These are phyloP conservation scores for Poeciliopsis prolifica DNA, from an alignment of 2,113 vertebrate species.

Conservation along the genomic window DNA sequence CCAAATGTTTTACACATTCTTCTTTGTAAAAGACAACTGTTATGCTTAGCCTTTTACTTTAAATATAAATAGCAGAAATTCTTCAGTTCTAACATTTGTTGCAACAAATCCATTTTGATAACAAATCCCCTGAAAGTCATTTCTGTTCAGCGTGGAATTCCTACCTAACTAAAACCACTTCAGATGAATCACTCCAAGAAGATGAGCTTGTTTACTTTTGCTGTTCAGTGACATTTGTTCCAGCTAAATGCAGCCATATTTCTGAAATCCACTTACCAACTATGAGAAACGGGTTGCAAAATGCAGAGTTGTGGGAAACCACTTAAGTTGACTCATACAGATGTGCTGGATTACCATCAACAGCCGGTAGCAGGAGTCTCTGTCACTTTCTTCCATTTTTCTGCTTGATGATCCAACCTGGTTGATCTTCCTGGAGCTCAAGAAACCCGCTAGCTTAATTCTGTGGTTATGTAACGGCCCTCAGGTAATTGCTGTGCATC, in stretches of 20 bases:
- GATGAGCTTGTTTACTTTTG: background rate
- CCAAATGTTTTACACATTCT: too few relatives aligned
- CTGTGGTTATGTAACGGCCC: constrained; percentile 51
- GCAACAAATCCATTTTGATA: too few relatives aligned
- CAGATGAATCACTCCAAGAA: background rate
- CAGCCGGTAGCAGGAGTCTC: constrained; percentile 47
- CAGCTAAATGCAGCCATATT: background rate
- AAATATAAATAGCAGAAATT: too few relatives aligned
- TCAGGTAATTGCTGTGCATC: constrained; percentile 52
- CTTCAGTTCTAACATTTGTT: too few relatives aligned
- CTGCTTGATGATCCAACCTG: constrained; percentile 61
- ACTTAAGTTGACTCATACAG: constrained; percentile 35
- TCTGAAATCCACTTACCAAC: background rate
- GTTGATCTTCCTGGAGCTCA: constrained; percentile 60
- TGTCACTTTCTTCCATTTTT: constrained; percentile 69
- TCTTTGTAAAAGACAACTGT: too few relatives aligned
- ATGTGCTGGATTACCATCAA: constrained; percentile 56
- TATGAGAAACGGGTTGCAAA: constrained; percentile 32
- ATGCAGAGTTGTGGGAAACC: constrained; percentile 31
- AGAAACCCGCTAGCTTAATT: constrained; percentile 51
- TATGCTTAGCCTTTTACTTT: too few relatives aligned
- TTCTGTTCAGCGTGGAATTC: too few relatives aligned
- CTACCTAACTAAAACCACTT: background rate
- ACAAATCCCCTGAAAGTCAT: too few relatives aligned
- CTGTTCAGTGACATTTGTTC: background rate